These are phyloP conservation scores for Caligus rogercresseyi DNA, from an alignment of 1,140 invertebrate genomes.

Conservation along the genomic window DNA sequence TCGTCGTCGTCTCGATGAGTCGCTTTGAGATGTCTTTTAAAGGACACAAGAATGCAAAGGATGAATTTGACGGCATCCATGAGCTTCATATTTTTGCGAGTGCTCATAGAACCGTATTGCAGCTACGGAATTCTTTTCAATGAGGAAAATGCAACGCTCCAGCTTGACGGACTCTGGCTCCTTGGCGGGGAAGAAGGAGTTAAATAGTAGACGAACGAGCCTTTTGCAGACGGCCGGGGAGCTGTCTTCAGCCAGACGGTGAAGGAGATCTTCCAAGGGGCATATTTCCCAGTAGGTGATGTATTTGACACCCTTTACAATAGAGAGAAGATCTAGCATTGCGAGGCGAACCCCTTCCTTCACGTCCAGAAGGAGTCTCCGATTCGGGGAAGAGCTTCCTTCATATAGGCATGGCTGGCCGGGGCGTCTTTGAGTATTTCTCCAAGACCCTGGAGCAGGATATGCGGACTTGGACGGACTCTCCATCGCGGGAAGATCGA, in stretches of 20 bases:
- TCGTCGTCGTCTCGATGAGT: background rate
- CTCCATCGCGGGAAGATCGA: background rate
- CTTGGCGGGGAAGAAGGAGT: background rate
- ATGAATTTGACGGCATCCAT: background rate
- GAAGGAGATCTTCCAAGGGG: background rate
- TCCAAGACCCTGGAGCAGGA: background rate
- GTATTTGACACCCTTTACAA: conserved; percentile 1
- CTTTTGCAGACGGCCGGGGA: background rate
- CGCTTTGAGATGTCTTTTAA: background rate
- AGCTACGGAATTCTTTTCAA: background rate
- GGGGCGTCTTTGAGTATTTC: background rate
- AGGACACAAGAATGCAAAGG: background rate
- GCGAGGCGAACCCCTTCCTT: background rate
- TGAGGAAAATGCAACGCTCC: background rate
- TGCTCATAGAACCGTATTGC: background rate
- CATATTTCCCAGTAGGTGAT: conserved; percentile 2
- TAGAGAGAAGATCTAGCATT: background rate
- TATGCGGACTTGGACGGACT: background rate
- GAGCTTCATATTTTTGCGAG: background rate
- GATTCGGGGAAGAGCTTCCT: background rate
- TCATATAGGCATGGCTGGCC: background rate
- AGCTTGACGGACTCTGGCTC: background rate
- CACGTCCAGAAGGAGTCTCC: background rate
- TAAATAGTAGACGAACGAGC: background rate
- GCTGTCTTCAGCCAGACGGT: background rate